Percentiles rank a stretch among this genome's conserved stretches.
Conservation (phyloP, 2,113 vertebrate genomes). For the Podilymbus podiceps region DNA sequence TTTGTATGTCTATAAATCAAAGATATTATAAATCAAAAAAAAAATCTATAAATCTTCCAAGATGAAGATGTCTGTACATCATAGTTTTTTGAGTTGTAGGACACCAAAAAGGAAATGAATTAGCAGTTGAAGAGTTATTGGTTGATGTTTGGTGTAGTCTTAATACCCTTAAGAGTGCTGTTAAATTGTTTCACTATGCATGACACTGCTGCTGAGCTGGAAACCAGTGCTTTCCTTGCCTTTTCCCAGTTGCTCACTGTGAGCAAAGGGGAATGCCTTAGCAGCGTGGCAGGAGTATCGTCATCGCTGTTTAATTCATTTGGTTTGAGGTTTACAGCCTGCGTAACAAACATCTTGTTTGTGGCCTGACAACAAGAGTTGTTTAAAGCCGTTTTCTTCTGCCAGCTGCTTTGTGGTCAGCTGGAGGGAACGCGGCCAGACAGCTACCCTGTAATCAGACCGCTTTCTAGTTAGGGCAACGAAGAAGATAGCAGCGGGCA, state of each 20-base stretch:
- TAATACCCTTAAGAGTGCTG: background rate
- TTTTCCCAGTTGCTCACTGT: rapidly evolving
- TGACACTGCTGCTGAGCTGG: background rate
- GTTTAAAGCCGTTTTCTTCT: background rate
- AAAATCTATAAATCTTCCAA: background rate
- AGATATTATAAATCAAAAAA: background rate
- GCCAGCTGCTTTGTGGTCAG: slow-evolving; percentile 18
- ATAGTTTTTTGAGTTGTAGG: background rate
- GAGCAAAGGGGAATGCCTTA: background rate
- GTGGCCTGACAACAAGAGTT: background rate
- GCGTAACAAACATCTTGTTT: background rate
- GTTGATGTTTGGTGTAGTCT: background rate
- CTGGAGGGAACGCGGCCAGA: background rate
- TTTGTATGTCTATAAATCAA: slow-evolving; percentile 20
- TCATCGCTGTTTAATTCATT: background rate
- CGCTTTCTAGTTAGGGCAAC: background rate
- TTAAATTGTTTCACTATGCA: background rate
- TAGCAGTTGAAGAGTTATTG: background rate
- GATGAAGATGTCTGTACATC: background rate
- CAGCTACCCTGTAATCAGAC: background rate
- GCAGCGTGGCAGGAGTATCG: rapidly evolving
- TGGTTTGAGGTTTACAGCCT: background rate
- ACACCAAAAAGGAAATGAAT: background rate
- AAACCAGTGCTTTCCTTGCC: background rate
- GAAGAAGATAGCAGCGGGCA: background rate